A percentile compares a stretch with the other conserved stretches of the same genome.
These are phyloP conservation scores for Cerastis leucographa DNA, from an alignment of 2,888 invertebrate species.

Conservation along the genomic window DNA sequence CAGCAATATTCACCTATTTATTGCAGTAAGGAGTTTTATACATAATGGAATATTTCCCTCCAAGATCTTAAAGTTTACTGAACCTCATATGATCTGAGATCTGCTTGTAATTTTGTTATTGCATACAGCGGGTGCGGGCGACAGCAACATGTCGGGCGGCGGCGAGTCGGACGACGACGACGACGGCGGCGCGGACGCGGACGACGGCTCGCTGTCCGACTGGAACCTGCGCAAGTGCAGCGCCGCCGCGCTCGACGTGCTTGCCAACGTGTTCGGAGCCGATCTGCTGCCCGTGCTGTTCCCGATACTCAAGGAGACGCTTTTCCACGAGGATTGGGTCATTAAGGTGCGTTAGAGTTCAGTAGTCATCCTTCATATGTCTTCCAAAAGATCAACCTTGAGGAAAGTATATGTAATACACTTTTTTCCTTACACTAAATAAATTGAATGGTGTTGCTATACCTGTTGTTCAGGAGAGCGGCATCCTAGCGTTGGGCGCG, in stretches of 20 bases:
- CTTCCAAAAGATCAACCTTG: not conserved
- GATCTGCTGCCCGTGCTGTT: conserved; percentile 98
- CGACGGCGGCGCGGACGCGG: conserved; percentile 95
- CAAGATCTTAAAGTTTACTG: not conserved
- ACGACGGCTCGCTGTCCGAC: conserved; percentile 97
- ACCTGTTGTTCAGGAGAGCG: conserved; percentile 92
- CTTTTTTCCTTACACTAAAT: not conserved
- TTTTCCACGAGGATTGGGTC: conserved; percentile 99
- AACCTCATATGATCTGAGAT: not conserved
- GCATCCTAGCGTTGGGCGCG: conserved; percentile 98
- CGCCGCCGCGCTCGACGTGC: conserved; percentile 98
- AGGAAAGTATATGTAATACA: not conserved
- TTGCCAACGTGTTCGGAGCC: conserved; percentile 99
- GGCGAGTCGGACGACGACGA: conserved; percentile 94
- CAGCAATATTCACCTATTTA: not conserved
- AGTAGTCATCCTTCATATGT: not conserved
- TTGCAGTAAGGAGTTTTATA: not conserved
- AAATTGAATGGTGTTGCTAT: too few relatives aligned
- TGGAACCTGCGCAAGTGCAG: conserved; percentile 99
- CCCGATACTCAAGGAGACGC: conserved; percentile 98
- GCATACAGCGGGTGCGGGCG: conserved; percentile 86
- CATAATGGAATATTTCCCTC: too few relatives aligned
- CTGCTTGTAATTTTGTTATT: conserved; percentile 4
- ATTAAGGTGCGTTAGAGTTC: conserved; percentile 93
- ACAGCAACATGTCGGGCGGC: conserved; percentile 90